Evolutionary conservation across 2,797 vertebrate species (phyloP).

Genomic region (Rhinella marina): DNA sequence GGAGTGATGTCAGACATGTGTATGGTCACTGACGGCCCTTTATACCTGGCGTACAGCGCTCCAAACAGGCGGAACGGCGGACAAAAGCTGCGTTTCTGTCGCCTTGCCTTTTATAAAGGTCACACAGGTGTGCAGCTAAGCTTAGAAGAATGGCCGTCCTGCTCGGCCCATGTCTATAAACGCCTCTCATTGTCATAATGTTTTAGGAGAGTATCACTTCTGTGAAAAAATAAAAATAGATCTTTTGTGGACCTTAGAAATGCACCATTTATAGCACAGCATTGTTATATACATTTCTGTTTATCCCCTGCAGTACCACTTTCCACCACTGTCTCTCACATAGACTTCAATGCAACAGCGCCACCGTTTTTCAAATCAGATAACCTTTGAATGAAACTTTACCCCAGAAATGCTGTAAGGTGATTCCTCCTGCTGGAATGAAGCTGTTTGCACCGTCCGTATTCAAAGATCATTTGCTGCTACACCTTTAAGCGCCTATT

Average conservation of each 20-base stretch:
- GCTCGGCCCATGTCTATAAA: not conserved
- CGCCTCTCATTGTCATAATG: not conserved
- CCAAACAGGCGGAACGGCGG: not conserved
- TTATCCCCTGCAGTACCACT: not conserved
- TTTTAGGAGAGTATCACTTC: not conserved
- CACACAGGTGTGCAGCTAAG: slow-evolving; percentile 34
- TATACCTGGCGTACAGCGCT: not conserved
- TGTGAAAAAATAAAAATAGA: too few relatives aligned
- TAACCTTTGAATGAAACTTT: not conserved
- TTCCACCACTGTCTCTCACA: not conserved
- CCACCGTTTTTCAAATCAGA: not conserved
- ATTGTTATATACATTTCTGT: not conserved
- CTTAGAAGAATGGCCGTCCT: not conserved
- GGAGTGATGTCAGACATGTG: not conserved
- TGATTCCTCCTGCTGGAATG: not conserved
- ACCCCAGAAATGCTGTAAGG: not conserved
- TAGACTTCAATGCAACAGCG: not conserved
- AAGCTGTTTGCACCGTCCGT: not conserved
- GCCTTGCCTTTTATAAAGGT: not conserved
- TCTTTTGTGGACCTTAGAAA: not conserved
- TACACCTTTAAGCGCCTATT: not conserved
- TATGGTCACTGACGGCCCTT: not conserved
- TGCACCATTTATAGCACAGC: not conserved
- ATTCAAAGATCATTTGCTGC: not conserved
- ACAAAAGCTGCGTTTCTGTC: not conserved